Conservation (phyloP, 2,797 vertebrate genomes). For the Tiaroga cobitis region DNA sequence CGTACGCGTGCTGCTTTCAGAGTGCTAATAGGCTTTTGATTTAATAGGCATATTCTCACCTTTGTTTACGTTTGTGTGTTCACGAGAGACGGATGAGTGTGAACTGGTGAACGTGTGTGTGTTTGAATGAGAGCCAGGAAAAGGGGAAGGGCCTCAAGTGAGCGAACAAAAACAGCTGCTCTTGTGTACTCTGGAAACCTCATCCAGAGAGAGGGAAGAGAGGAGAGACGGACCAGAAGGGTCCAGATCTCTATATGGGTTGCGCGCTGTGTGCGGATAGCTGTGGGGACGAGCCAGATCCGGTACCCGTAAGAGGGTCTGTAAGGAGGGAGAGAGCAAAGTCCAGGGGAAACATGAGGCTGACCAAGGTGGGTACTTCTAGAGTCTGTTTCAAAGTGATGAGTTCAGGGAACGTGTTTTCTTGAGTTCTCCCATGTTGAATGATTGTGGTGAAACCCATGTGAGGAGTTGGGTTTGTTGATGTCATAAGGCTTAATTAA, state of each 20-base stretch:
- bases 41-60: constrained; percentile 43
- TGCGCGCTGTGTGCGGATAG: constrained; percentile 78
- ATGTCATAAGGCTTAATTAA: background rate
- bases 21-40: constrained; percentile 40
- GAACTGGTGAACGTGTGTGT: constrained; percentile 60
- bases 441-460: background rate
- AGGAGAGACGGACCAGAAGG: constrained; percentile 48
- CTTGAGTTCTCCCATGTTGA: background rate
- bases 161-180: constrained; percentile 85
- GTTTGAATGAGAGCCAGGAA: constrained; percentile 73
- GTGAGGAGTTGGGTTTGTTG: constrained; percentile 1
- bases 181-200: constrained; percentile 65
- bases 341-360: constrained; percentile 77
- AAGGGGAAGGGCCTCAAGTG: constrained; percentile 77
- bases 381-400: background rate
- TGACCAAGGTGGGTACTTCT: constrained; percentile 74
- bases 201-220: constrained; percentile 50
- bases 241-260: constrained; percentile 77
- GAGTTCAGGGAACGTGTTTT: constrained; percentile 39
- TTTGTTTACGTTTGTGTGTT: constrained; percentile 39
- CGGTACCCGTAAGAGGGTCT: constrained; percentile 70
- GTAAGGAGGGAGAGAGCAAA: constrained; percentile 72
- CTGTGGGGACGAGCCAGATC: constrained; percentile 76
- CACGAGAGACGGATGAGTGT: constrained; percentile 46
- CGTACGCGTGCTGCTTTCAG: constrained; percentile 29